Conservation (phyloP, 2,888 invertebrate genomes). For the Drosophila pullipes region DNA sequence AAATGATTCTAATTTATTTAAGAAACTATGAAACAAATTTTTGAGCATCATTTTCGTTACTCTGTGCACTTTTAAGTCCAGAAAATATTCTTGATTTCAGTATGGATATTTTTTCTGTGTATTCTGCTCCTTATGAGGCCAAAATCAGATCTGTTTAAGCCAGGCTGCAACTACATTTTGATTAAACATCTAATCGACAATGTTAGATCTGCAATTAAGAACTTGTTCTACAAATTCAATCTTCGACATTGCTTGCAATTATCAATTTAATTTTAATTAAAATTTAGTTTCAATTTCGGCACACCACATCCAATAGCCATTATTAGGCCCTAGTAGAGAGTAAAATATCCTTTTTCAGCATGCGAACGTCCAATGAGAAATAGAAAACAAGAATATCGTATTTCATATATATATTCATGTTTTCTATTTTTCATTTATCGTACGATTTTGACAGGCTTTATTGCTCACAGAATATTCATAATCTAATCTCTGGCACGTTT, state of each 20-base stretch:
- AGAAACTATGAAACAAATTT: neutral
- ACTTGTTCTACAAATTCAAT: neutral
- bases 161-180: neutral
- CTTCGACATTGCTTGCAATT: neutral
- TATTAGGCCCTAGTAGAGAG: neutral
- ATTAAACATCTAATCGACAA: neutral
- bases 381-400: too few relatives aligned
- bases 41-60: neutral
- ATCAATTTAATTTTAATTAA: neutral
- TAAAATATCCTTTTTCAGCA: neutral
- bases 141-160: neutral
- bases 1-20: neutral
- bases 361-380: neutral
- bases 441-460: neutral
- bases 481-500: slow-evolving; percentile 36
- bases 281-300: neutral
- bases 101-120: neutral
- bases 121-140: neutral
- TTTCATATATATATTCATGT: neutral
- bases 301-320: neutral
- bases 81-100: neutral
- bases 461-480: slow-evolving; percentile 6
- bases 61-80: neutral
- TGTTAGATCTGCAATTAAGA: neutral
- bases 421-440: neutral